phyloP scores from a whole-genome alignment of 2,888 invertebrate genomes.

The Aphelenchoides bicaudatus region DNA sequence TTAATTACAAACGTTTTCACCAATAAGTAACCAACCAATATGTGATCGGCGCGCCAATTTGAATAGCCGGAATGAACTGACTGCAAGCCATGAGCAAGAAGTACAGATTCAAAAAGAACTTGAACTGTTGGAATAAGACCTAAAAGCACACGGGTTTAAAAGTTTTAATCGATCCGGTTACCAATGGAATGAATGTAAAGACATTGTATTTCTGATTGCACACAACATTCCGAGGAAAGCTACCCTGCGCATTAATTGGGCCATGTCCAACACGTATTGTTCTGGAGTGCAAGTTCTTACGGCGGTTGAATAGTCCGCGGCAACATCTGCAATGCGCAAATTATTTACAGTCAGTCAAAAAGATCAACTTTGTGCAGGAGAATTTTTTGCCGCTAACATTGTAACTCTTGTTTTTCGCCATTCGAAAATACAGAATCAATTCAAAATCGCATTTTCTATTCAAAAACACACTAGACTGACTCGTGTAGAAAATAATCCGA shows the following conservation, averaged over 20 bases:
- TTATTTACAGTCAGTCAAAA: not conserved
- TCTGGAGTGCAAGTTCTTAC: conserved; percentile 52
- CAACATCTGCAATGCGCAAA: conserved; percentile 48
- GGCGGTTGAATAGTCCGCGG: conserved; percentile 49
- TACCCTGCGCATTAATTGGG: conserved; percentile 37
- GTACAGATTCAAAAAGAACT: conserved; percentile 95
- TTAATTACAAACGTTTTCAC: conserved; percentile 53
- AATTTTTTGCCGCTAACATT: no score
- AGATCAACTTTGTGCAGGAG: no score
- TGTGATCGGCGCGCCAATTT: conserved; percentile 94
- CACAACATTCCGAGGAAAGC: conserved; percentile 75
- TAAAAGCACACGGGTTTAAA: conserved; percentile 60
- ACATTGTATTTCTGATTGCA: conserved; percentile 94
- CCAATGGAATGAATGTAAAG: conserved; percentile 67
- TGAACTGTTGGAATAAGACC: conserved; percentile 96
- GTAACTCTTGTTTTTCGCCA: no score
- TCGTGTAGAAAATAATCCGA: no score
- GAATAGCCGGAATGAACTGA: conserved; percentile 92
- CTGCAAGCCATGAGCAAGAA: conserved; percentile 95
- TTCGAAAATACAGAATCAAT: no score
- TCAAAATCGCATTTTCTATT: no score
- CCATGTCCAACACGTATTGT: conserved; percentile 59
- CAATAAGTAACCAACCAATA: conserved; percentile 99
- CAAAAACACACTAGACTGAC: no score
- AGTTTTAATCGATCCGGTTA: conserved; percentile 47